These are phyloP conservation scores for Callithrix jacchus DNA, from an alignment of 2,113 vertebrate genomes.

Conservation along the genomic window DNA sequence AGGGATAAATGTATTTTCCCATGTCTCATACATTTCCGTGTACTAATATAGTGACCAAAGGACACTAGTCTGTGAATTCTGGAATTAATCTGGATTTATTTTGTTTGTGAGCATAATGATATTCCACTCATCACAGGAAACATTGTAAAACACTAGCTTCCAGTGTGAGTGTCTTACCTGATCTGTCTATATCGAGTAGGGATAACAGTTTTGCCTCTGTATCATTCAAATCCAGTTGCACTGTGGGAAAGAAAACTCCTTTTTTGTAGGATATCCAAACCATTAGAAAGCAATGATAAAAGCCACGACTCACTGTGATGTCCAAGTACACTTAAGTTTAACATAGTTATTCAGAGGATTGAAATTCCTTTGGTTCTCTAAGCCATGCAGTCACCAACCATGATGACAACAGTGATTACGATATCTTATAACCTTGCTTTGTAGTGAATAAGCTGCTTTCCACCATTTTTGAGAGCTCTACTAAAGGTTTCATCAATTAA, in stretches of 20 bases:
- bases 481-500: background rate
- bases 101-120: background rate
- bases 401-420: background rate
- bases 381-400: background rate
- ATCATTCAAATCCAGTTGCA: background rate
- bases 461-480: background rate
- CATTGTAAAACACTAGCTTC: background rate
- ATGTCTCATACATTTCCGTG: background rate
- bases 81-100: background rate
- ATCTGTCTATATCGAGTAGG: background rate
- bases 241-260: background rate
- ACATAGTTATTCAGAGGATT: background rate
- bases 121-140: background rate
- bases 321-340: background rate
- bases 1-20: background rate
- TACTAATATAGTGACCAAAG: background rate
- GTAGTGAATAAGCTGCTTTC: background rate
- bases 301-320: background rate
- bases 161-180: fast-evolving
- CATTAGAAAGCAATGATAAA: background rate
- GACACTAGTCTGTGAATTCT: background rate
- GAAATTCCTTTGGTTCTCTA: background rate
- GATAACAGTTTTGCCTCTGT: background rate
- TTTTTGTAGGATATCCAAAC: background rate
- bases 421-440: background rate